Evolutionary conservation across 1,140 invertebrate genomes (phyloP).

Genomic region (Heliconius hermathena): DNA sequence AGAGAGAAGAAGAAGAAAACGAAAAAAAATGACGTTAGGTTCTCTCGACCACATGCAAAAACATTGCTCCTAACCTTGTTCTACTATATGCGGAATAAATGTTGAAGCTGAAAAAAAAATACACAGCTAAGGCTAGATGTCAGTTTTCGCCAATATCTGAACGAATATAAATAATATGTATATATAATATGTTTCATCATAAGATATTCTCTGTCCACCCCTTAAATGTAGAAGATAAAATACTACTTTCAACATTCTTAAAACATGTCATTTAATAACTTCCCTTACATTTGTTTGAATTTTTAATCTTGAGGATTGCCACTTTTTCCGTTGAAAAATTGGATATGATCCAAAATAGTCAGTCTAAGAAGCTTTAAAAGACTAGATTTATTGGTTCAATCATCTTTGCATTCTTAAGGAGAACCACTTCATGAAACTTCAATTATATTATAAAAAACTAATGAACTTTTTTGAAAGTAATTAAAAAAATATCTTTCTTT

Average conservation of each 20-base stretch:
- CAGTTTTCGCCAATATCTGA: too few species aligned
- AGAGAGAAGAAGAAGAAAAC: too few species aligned
- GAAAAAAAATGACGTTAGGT: too few species aligned
- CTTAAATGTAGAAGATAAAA: background rate
- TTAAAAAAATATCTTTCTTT: background rate
- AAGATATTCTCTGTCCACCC: too few species aligned
- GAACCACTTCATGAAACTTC: background rate
- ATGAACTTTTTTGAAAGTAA: background rate
- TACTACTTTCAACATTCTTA: background rate
- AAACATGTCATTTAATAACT: conserved; percentile 3
- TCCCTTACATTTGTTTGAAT: conserved; percentile 9
- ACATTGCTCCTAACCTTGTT: too few species aligned
- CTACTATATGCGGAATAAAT: too few species aligned
- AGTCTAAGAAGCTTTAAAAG: conserved; percentile 14
- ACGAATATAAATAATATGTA: too few species aligned
- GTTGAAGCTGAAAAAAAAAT: too few species aligned
- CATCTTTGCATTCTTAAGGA: conserved; percentile 10
- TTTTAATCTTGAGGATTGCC: conserved; percentile 3
- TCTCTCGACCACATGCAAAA: too few species aligned
- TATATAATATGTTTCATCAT: too few species aligned
- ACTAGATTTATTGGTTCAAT: conserved; percentile 4
- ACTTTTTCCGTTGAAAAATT: background rate
- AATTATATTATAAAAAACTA: background rate
- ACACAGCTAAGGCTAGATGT: too few species aligned
- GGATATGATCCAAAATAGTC: conserved; percentile 5